phyloP scores from a whole-genome alignment of 1,140 invertebrate genomes.

The Asobara japonica region DNA sequence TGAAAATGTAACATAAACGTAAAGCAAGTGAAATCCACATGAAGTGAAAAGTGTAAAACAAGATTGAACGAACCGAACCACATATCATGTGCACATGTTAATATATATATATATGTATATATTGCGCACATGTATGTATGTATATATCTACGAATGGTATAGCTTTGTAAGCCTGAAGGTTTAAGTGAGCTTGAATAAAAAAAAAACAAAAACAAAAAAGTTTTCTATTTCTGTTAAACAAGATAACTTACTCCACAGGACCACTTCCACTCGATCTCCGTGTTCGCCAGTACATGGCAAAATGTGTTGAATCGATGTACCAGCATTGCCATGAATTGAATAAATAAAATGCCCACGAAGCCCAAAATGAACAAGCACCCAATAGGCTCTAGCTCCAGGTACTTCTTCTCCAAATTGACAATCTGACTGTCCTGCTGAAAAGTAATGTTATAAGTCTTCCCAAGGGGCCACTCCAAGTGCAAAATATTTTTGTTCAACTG shows the following conservation, averaged over 20 bases:
- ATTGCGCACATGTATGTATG: too few species aligned
- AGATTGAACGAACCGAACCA: too few species aligned
- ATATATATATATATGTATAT: too few species aligned
- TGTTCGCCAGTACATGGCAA: conserved; percentile 84
- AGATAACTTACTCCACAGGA: conserved; percentile 50
- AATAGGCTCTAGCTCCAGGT: conserved; percentile 73
- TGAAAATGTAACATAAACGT: conserved; percentile 28
- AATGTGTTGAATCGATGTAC: conserved; percentile 86
- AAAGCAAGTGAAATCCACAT: too few species aligned
- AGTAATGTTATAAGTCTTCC: conserved; percentile 74
- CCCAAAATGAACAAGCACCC: conserved; percentile 57
- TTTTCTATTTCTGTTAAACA: conserved; percentile 18
- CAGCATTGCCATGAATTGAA: conserved; percentile 88
- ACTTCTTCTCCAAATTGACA: conserved; percentile 65
- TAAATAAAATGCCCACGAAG: conserved; percentile 67
- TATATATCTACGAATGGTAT: too few species aligned
- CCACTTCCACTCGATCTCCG: conserved; percentile 66
- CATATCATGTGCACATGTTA: too few species aligned
- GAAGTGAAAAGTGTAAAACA: too few species aligned
- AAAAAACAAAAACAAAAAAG: conserved; percentile 8
- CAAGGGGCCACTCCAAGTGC: conserved; percentile 78
- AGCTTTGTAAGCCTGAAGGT: too few species aligned
- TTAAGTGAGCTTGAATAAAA: too few species aligned
- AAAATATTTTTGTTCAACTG: conserved; percentile 79
- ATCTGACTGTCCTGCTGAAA: conserved; percentile 65